Percentiles rank a stretch among this genome's conserved stretches.
phyloP scores from a whole-genome alignment of 2,797 vertebrate species.

The Catamblyrhynchus diadema region DNA sequence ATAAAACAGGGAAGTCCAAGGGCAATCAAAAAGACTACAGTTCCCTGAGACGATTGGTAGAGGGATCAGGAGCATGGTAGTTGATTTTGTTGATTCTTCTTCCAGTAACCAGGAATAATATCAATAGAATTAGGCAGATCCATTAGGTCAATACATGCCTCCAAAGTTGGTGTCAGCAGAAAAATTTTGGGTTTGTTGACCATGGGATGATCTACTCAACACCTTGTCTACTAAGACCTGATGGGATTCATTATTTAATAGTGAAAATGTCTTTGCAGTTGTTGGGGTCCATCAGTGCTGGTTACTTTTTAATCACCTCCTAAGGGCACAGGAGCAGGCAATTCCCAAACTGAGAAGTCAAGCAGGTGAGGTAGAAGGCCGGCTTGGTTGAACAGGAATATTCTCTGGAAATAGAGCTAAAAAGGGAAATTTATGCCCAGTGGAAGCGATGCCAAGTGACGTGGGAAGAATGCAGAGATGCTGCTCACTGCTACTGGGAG shows the following conservation, averaged over 20 bases:
- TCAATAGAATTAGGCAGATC: neutral
- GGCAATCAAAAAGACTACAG: neutral
- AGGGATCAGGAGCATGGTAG: neutral
- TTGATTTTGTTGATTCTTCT: neutral
- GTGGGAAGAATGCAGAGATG: neutral
- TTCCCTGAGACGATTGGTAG: rapidly evolving
- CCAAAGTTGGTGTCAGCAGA: neutral
- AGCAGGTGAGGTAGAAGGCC: neutral
- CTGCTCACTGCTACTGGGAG: neutral
- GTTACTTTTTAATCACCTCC: neutral
- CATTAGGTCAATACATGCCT: neutral
- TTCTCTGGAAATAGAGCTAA: neutral
- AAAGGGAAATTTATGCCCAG: rapidly evolving
- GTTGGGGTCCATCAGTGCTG: neutral
- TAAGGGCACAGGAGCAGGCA: neutral
- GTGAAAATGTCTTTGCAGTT: neutral
- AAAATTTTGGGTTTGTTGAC: neutral
- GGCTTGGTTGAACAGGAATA: neutral
- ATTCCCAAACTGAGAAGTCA: neutral
- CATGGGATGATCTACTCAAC: neutral
- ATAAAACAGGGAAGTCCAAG: neutral
- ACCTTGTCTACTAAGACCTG: neutral
- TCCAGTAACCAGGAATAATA: neutral
- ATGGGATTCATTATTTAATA: neutral
- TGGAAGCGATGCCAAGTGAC: neutral